Base-by-base conservation (phyloP, 2,888 invertebrate species). In the Alcis repandata region DNA sequence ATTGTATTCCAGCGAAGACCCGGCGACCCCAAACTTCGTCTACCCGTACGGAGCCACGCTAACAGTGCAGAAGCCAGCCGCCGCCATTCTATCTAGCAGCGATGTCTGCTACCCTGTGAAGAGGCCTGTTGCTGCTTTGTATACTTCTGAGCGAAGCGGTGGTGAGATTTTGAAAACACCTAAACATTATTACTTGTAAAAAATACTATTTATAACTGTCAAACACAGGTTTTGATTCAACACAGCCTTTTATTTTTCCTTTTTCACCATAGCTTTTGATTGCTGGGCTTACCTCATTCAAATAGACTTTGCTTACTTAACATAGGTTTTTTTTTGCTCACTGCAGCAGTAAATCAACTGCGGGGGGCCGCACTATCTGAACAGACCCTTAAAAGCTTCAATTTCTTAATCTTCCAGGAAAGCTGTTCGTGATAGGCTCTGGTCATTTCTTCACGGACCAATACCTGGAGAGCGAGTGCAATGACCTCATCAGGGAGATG, bases 41-140 rank as follows among this genome's bases (percentile, higher is more conserved):
- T 99, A 99, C 89, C 99, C 99, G 0, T 98, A 96, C 86, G 99
- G 99, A 13, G 98, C 98, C 43, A 99, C 99, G 0, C 88, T 99
- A 70, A 99, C 97, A 78, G 98, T 99, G 2, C 97, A 96, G 69
- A 97, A 97, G 82, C 98, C 99, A 0, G 97, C 99, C 0, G 95
- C 97, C 15, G 97, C 98, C 20, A 95, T 98, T 8, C 91, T 99
- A 71, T 98, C 98, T 7, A 98, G 98, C 74, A 99, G 99, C 41
- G 97, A 97, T 63, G 97, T 98, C 0, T 97, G 98, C 58, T 98
- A 98, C 87, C 99, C 99, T 0, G 96, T 98, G 19, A 98, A 98
- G 87, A 94, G 99, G 72, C 99, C 99, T 0, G 90, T 98, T 38
- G 97, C 97, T 59, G 98, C 98, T 0, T 94, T 98, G 78, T 97